Percentiles rank a stretch among this genome's conserved stretches.
phyloP scores from a whole-genome alignment of 2,797 vertebrate genomes.

The Eurystomus glaucurus region DNA sequence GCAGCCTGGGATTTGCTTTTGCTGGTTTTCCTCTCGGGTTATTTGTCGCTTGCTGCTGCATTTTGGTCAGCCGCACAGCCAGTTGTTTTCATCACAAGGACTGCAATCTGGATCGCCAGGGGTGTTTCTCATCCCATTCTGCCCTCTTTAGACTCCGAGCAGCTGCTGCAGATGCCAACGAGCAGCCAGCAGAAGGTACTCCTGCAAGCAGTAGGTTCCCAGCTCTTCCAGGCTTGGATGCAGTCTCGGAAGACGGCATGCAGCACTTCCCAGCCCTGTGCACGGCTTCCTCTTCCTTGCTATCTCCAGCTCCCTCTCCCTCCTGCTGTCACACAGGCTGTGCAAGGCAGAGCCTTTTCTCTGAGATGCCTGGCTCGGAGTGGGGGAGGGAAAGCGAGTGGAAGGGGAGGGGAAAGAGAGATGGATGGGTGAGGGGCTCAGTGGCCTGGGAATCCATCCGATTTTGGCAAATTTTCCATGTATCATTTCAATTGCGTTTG shows the following conservation, averaged over 20 bases:
- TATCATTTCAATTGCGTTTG: conserved; percentile 2
- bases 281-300: neutral
- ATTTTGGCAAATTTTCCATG: conserved; percentile 34
- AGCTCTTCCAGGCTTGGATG: neutral
- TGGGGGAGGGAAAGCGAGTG: conserved; percentile 64
- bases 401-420: conserved; percentile 54
- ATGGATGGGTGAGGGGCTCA: conserved; percentile 35
- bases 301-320: conserved; percentile 27
- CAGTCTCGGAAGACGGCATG: neutral
- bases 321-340: conserved; percentile 80
- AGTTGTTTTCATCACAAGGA: neutral
- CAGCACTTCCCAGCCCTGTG: neutral
- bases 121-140: conserved; percentile 60
- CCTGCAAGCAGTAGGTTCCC: neutral
- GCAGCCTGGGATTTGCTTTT: conserved; percentile 25
- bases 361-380: conserved; percentile 48
- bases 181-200: neutral
- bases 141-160: neutral
- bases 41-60: conserved; percentile 66
- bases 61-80: conserved; percentile 45
- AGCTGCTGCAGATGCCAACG: neutral
- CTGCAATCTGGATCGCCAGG: neutral
- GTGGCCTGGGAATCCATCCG: conserved; percentile 43
- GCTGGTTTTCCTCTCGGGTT: conserved; percentile 5
- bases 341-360: conserved; percentile 79